Conservation (phyloP, 1,140 invertebrate species). For the Drosophila littoralis region DNA sequence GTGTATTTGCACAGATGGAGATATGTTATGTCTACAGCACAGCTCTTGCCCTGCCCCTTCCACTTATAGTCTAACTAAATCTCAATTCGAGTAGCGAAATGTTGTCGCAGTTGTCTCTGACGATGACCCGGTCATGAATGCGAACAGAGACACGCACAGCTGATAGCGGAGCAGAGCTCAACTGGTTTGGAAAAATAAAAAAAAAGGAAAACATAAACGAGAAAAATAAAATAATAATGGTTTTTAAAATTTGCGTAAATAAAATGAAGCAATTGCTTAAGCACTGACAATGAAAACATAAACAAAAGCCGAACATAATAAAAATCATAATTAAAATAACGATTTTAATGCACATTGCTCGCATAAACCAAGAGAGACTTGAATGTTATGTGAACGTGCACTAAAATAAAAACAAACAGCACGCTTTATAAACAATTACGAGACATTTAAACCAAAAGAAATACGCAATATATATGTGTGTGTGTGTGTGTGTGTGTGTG, state of each 20-base stretch:
- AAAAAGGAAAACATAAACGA: not conserved
- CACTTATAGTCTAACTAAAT: conserved; percentile 39
- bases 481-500: not conserved
- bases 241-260: conserved; percentile 34
- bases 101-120: conserved; percentile 13
- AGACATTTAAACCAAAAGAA: conserved; percentile 26
- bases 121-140: conserved; percentile 20
- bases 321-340: conserved; percentile 68
- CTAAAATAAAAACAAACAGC: conserved; percentile 53
- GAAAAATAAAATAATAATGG: conserved; percentile 7
- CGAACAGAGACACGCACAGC: conserved; percentile 3
- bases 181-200: conserved; percentile 4
- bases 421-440: conserved; percentile 47
- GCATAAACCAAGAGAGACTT: conserved; percentile 18
- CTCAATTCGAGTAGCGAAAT: conserved; percentile 26
- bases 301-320: conserved; percentile 32
- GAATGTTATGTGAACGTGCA: conserved; percentile 49
- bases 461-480: not conserved
- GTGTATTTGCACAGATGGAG: no score
- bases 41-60: not conserved
- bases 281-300: conserved; percentile 70
- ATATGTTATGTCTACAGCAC: not conserved
- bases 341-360: conserved; percentile 44
- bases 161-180: not conserved
- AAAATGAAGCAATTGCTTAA: conserved; percentile 56